Percentiles rank a stretch among this genome's conserved stretches.
phyloP scores from a whole-genome alignment of 2,797 vertebrate genomes.

The Acropternis orthonyx region DNA sequence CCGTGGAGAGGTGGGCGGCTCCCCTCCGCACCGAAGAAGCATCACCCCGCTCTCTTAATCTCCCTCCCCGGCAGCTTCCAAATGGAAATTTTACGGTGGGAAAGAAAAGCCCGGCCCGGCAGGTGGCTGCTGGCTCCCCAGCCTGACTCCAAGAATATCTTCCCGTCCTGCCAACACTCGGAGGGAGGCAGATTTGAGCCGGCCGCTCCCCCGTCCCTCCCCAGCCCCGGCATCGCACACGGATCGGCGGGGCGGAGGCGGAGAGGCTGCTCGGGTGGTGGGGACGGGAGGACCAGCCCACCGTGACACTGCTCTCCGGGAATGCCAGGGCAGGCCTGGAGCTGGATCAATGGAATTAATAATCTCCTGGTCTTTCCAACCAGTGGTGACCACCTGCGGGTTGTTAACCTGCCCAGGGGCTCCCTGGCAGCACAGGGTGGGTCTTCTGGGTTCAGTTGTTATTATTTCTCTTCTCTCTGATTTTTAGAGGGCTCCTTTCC shows the following conservation, averaged over 20 bases:
- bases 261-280: rapidly evolving
- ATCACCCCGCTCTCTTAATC: rapidly evolving
- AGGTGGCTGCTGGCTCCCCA: not conserved
- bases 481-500: not conserved
- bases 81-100: not conserved
- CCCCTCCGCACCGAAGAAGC: not conserved
- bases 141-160: not conserved
- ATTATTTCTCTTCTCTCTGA: not conserved
- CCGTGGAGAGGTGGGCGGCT: not conserved
- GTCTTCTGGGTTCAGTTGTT: not conserved
- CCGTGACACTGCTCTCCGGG: rapidly evolving
- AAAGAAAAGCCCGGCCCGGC: not conserved
- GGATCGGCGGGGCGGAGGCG: rapidly evolving
- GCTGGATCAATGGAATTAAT: rapidly evolving
- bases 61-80: not conserved
- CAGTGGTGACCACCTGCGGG: rapidly evolving
- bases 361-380: not conserved
- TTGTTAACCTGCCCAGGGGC: rapidly evolving
- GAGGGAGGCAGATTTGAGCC: not conserved
- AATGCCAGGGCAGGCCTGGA: rapidly evolving
- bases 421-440: not conserved
- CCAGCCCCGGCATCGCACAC: rapidly evolving
- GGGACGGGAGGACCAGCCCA: not conserved
- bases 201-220: not conserved
- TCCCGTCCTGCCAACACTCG: rapidly evolving